Conservation (phyloP, 2,797 vertebrate species). For the Tokudaia tokunoshimensis region DNA sequence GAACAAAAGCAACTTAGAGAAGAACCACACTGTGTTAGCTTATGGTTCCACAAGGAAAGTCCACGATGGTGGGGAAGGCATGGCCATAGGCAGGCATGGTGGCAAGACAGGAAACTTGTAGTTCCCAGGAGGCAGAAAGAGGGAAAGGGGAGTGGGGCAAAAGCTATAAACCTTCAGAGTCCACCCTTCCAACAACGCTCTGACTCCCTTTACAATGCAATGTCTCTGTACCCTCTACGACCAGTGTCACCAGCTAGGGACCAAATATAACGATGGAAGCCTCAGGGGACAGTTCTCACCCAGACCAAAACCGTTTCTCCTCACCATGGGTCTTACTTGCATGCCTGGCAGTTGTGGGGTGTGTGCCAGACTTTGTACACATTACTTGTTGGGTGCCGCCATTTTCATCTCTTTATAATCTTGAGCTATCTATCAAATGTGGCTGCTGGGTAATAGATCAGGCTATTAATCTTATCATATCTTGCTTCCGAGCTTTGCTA, state of each 20-base stretch:
- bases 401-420: slow-evolving; percentile 38
- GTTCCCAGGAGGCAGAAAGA: background rate
- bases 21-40: background rate
- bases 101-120: background rate
- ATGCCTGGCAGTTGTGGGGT: background rate
- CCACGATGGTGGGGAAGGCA: background rate
- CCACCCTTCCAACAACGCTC: background rate
- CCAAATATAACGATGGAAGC: background rate
- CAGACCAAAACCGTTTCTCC: background rate
- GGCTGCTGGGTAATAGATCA: background rate
- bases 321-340: background rate
- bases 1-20: background rate
- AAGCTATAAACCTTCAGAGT: background rate
- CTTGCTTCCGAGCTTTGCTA: background rate
- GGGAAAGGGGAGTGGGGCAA: background rate
- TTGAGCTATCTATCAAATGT: background rate
- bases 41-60: background rate
- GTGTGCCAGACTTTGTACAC: background rate
- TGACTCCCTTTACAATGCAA: background rate
- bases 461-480: background rate
- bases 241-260: background rate
- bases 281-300: background rate
- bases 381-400: background rate
- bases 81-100: background rate
- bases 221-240: background rate